A percentile compares a stretch with the other conserved stretches of the same genome.
Evolutionary conservation across 1,140 invertebrate genomes (phyloP).

Genomic region (Sitobion miscanthi): DNA sequence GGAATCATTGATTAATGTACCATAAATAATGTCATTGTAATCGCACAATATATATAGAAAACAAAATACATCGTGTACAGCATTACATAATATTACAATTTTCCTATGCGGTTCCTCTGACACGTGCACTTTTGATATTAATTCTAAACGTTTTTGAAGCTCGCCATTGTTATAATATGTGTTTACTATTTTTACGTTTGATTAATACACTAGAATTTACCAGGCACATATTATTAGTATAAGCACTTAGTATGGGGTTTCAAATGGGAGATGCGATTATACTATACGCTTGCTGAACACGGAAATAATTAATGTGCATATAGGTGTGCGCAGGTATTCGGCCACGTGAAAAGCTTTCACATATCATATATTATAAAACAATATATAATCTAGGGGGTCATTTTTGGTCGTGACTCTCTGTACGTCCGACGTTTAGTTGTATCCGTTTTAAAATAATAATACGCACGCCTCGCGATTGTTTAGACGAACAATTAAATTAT

Average conservation of each 20-base stretch:
- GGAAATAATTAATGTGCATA: constrained; percentile 20
- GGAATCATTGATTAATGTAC: neutral
- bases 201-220: neutral
- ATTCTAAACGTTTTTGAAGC: neutral
- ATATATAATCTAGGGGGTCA: constrained; percentile 10
- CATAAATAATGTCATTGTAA: constrained; percentile 1
- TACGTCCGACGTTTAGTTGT: neutral
- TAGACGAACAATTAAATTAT: neutral
- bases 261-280: neutral
- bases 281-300: neutral
- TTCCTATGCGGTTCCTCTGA: neutral
- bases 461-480: neutral
- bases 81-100: neutral
- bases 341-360: neutral
- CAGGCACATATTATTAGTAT: neutral
- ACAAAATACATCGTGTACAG: neutral
- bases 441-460: neutral
- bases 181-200: neutral
- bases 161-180: neutral
- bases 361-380: neutral
- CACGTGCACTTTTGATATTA: neutral
- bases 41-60: neutral
- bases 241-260: constrained; percentile 20
- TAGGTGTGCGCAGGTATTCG: neutral
- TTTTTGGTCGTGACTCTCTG: neutral